These are phyloP conservation scores for Pocillopora verrucosa DNA, from an alignment of 64 coral and sea anemone species.

Conservation along the genomic window DNA sequence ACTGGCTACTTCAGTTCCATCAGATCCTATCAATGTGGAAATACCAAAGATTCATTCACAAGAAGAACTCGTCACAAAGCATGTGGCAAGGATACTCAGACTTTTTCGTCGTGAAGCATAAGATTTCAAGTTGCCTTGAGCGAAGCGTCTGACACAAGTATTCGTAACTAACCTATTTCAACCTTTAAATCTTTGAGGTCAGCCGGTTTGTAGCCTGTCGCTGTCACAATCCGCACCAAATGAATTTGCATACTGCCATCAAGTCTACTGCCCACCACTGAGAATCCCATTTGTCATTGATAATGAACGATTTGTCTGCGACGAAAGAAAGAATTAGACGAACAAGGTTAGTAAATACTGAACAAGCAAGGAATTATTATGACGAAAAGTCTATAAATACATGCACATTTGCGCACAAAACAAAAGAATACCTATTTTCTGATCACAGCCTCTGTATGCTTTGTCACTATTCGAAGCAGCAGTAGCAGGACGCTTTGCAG, in stretches of 20 bases:
- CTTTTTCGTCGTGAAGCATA: neutral
- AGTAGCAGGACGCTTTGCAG: neutral
- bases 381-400: too few species aligned
- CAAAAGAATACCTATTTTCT: neutral
- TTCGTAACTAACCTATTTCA: neutral
- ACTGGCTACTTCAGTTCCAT: neutral
- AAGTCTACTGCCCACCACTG: neutral
- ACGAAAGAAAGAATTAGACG: neutral
- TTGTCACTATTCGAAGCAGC: neutral
- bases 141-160: neutral
- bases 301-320: neutral
- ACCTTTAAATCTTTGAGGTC: neutral
- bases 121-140: neutral
- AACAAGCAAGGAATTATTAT: too few species aligned
- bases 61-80: neutral
- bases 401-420: too few species aligned
- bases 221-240: neutral
- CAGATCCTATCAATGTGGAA: too few species aligned
- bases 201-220: neutral
- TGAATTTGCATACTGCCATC: neutral
- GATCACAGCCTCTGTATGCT: neutral
- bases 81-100: neutral
- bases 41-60: neutral
- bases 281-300: neutral
- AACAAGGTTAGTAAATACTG: too few species aligned